These are phyloP conservation scores for Trematocara variabile DNA, from an alignment of 2,113 vertebrate species.

Conservation along the genomic window DNA sequence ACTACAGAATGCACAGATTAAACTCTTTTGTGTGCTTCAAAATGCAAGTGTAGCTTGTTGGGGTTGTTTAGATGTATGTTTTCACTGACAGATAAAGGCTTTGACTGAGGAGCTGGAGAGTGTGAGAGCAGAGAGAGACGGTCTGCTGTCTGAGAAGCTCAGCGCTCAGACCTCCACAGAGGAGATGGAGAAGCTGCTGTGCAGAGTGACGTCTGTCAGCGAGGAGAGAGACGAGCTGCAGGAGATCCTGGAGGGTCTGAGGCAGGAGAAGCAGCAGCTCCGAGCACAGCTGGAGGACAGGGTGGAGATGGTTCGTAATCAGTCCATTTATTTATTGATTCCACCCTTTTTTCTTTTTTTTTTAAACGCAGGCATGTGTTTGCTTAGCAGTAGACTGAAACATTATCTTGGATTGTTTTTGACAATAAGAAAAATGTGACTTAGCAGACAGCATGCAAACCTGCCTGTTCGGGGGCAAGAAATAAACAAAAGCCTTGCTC, in stretches of 20 bases:
- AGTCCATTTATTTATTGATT: neutral
- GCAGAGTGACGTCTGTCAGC: neutral
- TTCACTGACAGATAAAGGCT: too few species aligned
- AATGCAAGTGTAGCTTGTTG: too few species aligned
- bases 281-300: neutral
- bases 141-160: too few species aligned
- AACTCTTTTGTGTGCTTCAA: too few species aligned
- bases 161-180: neutral
- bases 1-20: too few species aligned
- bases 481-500: neutral
- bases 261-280: constrained; percentile 26
- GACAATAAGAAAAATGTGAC: neutral
- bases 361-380: neutral
- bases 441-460: neutral
- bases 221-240: neutral
- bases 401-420: neutral
- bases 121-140: too few species aligned
- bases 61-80: too few species aligned
- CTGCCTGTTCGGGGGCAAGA: fast-evolving
- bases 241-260: neutral
- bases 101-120: too few species aligned
- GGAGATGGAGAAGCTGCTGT: constrained; percentile 18
- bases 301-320: neutral
- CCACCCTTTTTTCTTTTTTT: neutral
- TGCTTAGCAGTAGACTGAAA: neutral